Conservation (phyloP, 1,140 invertebrate genomes). For the Arctopsyche grandis region DNA sequence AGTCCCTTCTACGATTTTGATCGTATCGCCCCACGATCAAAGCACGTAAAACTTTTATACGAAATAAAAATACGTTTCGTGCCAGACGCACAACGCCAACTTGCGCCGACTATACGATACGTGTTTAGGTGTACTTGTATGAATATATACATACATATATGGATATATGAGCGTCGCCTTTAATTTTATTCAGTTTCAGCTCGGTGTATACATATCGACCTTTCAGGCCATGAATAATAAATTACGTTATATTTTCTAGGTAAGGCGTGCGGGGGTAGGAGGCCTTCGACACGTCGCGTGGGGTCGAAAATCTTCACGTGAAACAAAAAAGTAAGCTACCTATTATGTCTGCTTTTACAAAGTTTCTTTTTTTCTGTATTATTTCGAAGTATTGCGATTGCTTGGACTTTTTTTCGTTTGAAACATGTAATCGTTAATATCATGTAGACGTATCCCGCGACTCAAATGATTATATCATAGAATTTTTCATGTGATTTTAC, state of each 20-base stretch:
- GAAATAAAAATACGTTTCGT: constrained; percentile 39
- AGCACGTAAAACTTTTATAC: constrained; percentile 35
- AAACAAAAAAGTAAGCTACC: neutral
- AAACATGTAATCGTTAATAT: too few relatives aligned
- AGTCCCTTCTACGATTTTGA: constrained; percentile 20
- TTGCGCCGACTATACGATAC: neutral
- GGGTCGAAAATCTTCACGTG: neutral
- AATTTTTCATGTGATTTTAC: too few relatives aligned
- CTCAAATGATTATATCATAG: too few relatives aligned
- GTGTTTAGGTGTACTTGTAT: too few relatives aligned
- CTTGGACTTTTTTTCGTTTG: too few relatives aligned
- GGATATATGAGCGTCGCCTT: constrained; percentile 1
- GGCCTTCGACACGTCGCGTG: neutral
- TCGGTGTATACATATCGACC: neutral
- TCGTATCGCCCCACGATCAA: constrained; percentile 32
- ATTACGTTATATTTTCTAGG: neutral
- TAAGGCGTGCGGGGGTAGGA: neutral
- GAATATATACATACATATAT: neutral
- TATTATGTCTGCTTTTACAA: too few relatives aligned
- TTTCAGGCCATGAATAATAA: constrained; percentile 9
- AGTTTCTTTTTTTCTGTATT: too few relatives aligned
- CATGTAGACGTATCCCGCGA: too few relatives aligned
- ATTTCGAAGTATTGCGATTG: too few relatives aligned
- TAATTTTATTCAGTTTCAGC: constrained; percentile 35
- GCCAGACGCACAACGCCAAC: constrained; percentile 8